Conservation (phyloP, 2,888 invertebrate genomes). For the Nemapogon koenigi region DNA sequence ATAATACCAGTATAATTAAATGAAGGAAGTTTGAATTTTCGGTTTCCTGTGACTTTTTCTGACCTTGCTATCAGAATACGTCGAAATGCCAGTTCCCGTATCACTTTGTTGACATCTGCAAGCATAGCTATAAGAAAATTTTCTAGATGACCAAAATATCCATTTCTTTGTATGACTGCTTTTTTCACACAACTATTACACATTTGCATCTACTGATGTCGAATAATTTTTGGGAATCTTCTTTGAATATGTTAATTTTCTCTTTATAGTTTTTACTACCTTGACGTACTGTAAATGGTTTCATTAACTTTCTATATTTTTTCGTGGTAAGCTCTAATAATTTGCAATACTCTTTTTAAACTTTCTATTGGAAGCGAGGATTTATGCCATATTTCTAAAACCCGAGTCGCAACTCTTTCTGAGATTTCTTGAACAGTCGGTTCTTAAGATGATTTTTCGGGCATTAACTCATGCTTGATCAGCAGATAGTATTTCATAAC, state of each 20-base stretch:
- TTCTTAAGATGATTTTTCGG: background rate
- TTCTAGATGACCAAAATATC: background rate
- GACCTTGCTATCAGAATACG: slow-evolving; percentile 2
- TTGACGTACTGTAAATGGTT: slow-evolving; percentile 1
- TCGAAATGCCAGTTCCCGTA: background rate
- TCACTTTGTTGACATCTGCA: background rate
- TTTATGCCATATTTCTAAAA: slow-evolving; percentile 2
- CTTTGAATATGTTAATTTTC: slow-evolving; percentile 1
- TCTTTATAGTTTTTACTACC: slow-evolving; percentile 1
- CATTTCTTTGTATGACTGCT: background rate
- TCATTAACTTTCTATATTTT: slow-evolving; percentile 4
- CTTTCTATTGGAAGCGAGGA: slow-evolving; percentile 1
- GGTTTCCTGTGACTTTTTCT: background rate
- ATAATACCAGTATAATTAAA: slow-evolving; percentile 7
- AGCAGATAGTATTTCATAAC: slow-evolving; percentile 1
- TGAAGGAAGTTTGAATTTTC: slow-evolving; percentile 1
- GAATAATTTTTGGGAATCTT: slow-evolving; percentile 1
- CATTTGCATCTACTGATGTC: slow-evolving; percentile 3
- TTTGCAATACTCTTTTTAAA: slow-evolving; percentile 1
- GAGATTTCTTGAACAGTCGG: slow-evolving; percentile 3
- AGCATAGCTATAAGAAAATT: background rate
- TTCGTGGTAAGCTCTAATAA: background rate
- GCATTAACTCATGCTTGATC: slow-evolving; percentile 2
- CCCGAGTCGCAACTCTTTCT: background rate
- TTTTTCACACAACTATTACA: background rate